phyloP scores from a whole-genome alignment of 2,113 vertebrate species.

The Rhagologus leucostigma region DNA sequence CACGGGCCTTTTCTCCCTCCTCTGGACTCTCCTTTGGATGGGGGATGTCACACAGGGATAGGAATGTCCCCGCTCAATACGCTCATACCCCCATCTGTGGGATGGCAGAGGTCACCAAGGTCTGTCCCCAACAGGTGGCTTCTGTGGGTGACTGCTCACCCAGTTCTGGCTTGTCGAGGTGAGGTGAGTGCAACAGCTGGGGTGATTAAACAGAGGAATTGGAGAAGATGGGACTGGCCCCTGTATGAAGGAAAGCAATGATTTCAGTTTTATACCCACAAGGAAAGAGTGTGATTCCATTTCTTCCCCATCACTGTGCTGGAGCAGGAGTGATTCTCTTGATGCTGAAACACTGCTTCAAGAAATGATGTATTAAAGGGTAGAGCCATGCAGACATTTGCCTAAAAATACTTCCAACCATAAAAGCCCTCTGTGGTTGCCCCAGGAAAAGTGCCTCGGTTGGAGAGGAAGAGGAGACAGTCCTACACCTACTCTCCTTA shows the following conservation, averaged over 20 bases:
- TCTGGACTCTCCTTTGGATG: background rate
- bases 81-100: fast-evolving
- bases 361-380: background rate
- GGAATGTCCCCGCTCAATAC: fast-evolving
- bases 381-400: background rate
- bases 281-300: fast-evolving
- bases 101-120: background rate
- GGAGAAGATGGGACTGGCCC: background rate
- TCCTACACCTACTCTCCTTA: background rate
- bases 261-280: background rate
- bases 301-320: no score
- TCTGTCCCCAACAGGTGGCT: background rate
- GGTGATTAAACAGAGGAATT: background rate
- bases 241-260: background rate
- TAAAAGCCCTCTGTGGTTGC: background rate
- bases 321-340: background rate
- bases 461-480: background rate
- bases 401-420: background rate
- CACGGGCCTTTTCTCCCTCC: fast-evolving
- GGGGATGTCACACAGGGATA: background rate
- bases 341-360: background rate
- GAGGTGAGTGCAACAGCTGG: background rate
- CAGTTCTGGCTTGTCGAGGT: background rate
- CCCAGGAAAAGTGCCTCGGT: background rate
- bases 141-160: background rate